Evolutionary conservation across 1,140 invertebrate genomes (phyloP).

Genomic region (Dendrolimus punctatus): DNA sequence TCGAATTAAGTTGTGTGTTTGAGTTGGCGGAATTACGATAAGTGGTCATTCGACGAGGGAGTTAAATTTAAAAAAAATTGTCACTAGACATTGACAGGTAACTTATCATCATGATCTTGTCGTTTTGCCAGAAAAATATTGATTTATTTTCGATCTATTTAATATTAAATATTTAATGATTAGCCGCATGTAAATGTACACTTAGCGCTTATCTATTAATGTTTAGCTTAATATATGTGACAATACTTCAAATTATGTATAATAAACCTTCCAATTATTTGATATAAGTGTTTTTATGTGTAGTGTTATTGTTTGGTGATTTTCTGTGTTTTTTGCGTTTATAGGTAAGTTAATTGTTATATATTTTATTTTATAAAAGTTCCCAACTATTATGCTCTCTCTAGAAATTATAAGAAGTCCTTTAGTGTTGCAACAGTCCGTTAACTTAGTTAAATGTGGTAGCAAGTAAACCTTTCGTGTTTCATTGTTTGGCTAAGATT

Average conservation of each 20-base stretch:
- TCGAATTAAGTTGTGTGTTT: constrained; percentile 11
- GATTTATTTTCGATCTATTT: constrained; percentile 9
- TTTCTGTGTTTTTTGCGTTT: constrained; percentile 1
- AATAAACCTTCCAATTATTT: constrained; percentile 9
- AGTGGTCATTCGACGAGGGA: constrained; percentile 1
- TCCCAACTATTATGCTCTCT: no score
- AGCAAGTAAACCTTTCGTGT: no score
- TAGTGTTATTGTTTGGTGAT: constrained; percentile 2
- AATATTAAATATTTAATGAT: constrained; percentile 1
- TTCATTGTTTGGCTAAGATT: no score
- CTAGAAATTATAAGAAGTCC: no score
- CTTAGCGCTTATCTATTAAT: constrained; percentile 5
- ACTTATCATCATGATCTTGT: constrained; percentile 9
- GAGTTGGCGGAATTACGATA: constrained; percentile 2
- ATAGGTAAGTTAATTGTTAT: background rate
- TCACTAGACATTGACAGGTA: constrained; percentile 23
- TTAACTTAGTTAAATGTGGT: no score
- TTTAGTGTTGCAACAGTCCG: no score
- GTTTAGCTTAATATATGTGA: constrained; percentile 6
- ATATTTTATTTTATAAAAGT: no score
- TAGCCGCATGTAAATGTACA: background rate
- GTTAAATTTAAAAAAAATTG: constrained; percentile 14
- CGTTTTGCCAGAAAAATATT: constrained; percentile 14
- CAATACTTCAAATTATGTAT: constrained; percentile 13
- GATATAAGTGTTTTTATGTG: constrained; percentile 2